Evolutionary conservation across 2,797 vertebrate genomes (phyloP), one percentile per base, ranked within the genome.

Genomic region (Cephalopachus bancanus): DNA sequence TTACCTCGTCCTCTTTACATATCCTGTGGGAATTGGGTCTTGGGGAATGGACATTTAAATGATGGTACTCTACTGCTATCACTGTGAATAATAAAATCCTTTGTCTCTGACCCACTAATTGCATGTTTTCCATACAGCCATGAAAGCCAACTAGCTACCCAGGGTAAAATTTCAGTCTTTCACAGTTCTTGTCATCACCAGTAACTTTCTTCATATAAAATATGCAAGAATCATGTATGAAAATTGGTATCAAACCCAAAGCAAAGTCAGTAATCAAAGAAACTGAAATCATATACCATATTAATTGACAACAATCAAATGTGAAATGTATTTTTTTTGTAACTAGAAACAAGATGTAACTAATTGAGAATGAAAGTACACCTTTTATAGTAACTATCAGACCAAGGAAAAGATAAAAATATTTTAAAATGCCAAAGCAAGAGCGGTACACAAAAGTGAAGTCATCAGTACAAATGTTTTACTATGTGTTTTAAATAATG

Each of bases 281-380:
- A 87, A 57, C 19, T 26, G 71, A 86, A 86, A 89, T 33, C 30
- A 90, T n/a, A 22, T 11, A n/a, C 28, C 22, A 12, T 28, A 60
- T 55, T 59, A 67, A 76, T 11, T 90, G 15, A 79, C 62, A 67
- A n/a, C 0, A 26, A n/a, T 26, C 26, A 33, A 83, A 74, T 80
- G 3, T 64, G 75, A 96, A 88, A 51, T 75, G n/a, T 17, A 72
- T 83, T 64, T 30, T 78, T 91, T 64, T 59, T 94, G 17, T 86
- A 80, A 75, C 30, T 93, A 14, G 92, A 94, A 88, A 76, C 10
- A 91, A 94, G n/a, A 53, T 59, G 72, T 53, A 84, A 26, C 22
- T 55, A 64, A 11, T 75, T 84, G 37, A 75, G 59, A 55, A 72
- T 81, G 51, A 89, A 92, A 55, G 24, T 16, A 81, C 1, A 69